Percentiles rank a stretch among this genome's conserved stretches.
These are phyloP conservation scores for Pteropus alecto DNA, from an alignment of 2,113 vertebrate species.

Conservation along the genomic window DNA sequence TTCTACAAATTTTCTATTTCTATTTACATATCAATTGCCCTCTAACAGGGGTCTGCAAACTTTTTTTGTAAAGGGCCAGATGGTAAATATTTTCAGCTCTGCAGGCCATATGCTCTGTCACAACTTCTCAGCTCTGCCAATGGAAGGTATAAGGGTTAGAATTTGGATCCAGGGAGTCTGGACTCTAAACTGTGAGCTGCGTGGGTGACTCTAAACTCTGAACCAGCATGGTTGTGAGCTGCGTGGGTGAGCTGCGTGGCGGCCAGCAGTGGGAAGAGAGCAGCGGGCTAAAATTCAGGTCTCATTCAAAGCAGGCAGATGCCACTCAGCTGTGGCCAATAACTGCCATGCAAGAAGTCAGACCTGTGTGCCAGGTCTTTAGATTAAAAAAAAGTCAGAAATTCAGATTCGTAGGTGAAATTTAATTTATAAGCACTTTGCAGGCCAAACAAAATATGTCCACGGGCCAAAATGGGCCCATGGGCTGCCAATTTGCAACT, in stretches of 20 bases:
- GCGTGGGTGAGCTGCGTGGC: fast-evolving
- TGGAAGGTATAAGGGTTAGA: not conserved
- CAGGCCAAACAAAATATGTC: not conserved
- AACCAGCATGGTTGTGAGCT: not conserved
- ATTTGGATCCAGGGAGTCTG: not conserved
- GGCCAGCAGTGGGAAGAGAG: not conserved
- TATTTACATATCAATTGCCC: not conserved
- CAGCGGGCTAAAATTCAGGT: too few relatives aligned
- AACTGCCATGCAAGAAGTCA: not conserved
- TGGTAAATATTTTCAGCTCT: not conserved
- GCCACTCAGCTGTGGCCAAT: not conserved
- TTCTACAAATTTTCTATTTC: not conserved
- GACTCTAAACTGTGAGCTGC: not conserved
- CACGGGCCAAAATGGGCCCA: not conserved
- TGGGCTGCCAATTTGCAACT: not conserved
- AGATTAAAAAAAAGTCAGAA: not conserved
- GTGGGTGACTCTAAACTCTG: not conserved
- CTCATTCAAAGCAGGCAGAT: not conserved
- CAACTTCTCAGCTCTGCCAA: not conserved
- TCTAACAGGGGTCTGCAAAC: not conserved
- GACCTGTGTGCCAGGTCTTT: not conserved
- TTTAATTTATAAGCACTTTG: not conserved
- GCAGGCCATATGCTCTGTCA: too few relatives aligned
- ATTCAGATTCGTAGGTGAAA: not conserved
- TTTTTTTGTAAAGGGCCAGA: not conserved